Evolutionary conservation across 2,888 invertebrate species (phyloP).

Genomic region (Chamaedrilus cognettii): DNA sequence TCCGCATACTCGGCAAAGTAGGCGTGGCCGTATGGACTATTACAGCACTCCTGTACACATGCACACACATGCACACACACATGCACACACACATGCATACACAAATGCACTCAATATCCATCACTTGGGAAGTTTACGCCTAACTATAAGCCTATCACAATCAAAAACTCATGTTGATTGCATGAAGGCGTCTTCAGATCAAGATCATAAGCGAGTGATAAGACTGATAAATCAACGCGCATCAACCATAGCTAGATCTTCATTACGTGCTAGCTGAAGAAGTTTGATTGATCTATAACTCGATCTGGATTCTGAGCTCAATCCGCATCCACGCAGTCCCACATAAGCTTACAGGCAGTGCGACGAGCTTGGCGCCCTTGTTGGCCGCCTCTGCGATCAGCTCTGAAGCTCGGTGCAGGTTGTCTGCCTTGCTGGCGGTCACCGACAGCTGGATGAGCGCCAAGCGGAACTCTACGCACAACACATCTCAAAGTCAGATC

Average conservation of each 20-base stretch:
- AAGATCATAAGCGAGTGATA: too few species aligned
- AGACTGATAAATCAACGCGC: too few species aligned
- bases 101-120: too few species aligned
- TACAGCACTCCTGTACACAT: conserved; percentile 77
- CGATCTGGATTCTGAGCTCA: too few species aligned
- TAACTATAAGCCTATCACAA: background rate
- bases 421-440: conserved; percentile 73
- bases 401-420: conserved; percentile 73
- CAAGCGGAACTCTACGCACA: conserved; percentile 69
- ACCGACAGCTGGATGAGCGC: conserved; percentile 84
- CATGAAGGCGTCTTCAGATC: too few species aligned
- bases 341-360: conserved; percentile 65
- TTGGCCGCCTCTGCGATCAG: conserved; percentile 73
- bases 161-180: background rate
- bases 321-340: background rate
- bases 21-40: conserved; percentile 81
- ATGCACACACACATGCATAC: too few species aligned
- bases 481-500: too few species aligned
- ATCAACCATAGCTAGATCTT: too few species aligned
- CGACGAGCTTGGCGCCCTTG: conserved; percentile 67
- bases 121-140: too few species aligned
- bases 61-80: background rate
- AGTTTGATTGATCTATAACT: too few species aligned
- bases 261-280: too few species aligned
- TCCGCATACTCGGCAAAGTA: conserved; percentile 88